Evolutionary conservation across 2,113 vertebrate genomes (phyloP), one percentile per base, ranked within the genome.

Genomic region (Oenanthe melanoleuca): DNA sequence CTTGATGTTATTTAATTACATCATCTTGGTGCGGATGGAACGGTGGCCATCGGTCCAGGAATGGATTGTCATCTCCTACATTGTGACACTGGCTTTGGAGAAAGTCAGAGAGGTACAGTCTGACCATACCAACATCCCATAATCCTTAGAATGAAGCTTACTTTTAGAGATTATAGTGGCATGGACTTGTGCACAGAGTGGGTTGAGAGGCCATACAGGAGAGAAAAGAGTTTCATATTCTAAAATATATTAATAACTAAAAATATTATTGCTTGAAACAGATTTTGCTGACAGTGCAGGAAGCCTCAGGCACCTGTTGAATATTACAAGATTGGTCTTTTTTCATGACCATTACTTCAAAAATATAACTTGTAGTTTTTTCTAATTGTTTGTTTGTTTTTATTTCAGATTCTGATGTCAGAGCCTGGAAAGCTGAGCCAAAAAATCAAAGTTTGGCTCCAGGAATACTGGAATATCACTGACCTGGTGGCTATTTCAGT

Each of bases 391-490:
- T 47, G 18, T 50, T 65, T 64, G 7, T 4, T 53, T 64, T 79
- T 47, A 16, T 94, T 98, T 64, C 96, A 99, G 99, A 99, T 99
- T 94, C 97, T 99, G 95, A 99, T 99, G 99, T 99, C 99, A 25
- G 99, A 99, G 92, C 99, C 99, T 20, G 99, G 99, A 79, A 99
- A 99, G 94, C 98, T 99, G 78, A 99, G 98, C 91, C 99, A 99
- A 97, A 99, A 99, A 97, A 97, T 99, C 38, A 99, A 99, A 83
- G 99, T 99, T 45, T 99, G 99, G 99, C 96, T 99, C 42, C 99
- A 99, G 91, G 99, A 99, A 84, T 99, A 99, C 96, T 99, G 99
- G 99, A 99, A 99, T 96, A 98, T 99, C 97, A 99, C 99, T 4
- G 99, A 99, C 88, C 89, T 99, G 47, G 98, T 97, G 63, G 99